Evolutionary conservation across 1,140 invertebrate genomes (phyloP).

Genomic region (Brachionus asplanchnoidis): DNA sequence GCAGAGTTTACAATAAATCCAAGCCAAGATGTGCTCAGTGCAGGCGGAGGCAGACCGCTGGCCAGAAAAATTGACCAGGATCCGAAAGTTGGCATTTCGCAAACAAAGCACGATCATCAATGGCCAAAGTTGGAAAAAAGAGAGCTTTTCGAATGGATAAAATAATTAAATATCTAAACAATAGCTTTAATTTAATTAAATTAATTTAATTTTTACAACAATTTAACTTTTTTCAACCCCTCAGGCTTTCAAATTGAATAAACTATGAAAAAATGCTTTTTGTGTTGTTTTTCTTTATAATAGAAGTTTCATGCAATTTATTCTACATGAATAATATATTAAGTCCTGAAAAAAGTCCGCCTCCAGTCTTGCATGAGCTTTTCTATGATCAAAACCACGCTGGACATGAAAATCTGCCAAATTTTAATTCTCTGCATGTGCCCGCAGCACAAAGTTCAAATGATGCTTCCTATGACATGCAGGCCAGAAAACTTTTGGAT

Average conservation of each 20-base stretch:
- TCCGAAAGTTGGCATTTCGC: background rate
- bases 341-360: background rate
- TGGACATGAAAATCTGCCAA: background rate
- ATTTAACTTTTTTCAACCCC: background rate
- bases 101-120: background rate
- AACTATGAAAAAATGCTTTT: constrained; percentile 7
- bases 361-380: background rate
- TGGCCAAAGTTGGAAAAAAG: constrained; percentile 2
- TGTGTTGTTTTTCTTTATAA: background rate
- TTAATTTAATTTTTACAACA: background rate
- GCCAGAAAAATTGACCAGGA: background rate
- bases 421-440: background rate
- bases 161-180: background rate
- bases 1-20: background rate
- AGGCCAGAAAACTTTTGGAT: background rate
- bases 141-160: constrained; percentile 36
- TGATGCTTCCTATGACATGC: background rate
- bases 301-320: background rate
- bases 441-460: background rate
- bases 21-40: background rate
- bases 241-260: constrained; percentile 12
- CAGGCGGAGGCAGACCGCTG: background rate
- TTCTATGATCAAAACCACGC: background rate
- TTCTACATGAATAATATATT: background rate
- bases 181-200: background rate